phyloP scores from a whole-genome alignment of 1,140 invertebrate species.

The Cyphomyrmex costatus region DNA sequence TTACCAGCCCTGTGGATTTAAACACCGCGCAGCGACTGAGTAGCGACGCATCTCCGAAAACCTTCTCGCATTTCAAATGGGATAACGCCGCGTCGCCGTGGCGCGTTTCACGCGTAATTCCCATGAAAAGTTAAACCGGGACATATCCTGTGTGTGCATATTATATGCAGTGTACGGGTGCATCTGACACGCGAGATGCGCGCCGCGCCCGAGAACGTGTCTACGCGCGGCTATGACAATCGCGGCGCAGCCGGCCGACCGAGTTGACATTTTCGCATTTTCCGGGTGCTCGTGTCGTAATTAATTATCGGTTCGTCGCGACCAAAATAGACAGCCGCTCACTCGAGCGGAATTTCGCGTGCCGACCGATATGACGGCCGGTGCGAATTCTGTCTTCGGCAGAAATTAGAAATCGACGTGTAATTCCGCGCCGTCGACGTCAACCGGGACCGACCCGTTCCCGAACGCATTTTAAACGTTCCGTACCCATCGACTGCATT shows the following conservation, averaged over 20 bases:
- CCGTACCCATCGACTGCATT: not conserved
- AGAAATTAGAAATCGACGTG: slow-evolving; percentile 60
- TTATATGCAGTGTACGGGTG: slow-evolving; percentile 43
- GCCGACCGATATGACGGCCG: slow-evolving; percentile 17
- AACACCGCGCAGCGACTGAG: not conserved
- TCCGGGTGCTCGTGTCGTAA: slow-evolving; percentile 51
- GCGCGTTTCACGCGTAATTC: slow-evolving; percentile 57
- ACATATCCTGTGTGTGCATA: slow-evolving; percentile 45
- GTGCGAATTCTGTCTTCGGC: slow-evolving; percentile 53
- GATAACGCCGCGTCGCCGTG: slow-evolving; percentile 37
- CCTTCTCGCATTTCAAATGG: slow-evolving; percentile 48
- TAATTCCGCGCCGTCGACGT: slow-evolving; percentile 29
- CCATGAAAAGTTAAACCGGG: slow-evolving; percentile 60
- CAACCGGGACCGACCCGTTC: not conserved
- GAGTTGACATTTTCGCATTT: slow-evolving; percentile 60
- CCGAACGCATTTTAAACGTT: slow-evolving; percentile 8
- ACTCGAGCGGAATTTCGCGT: slow-evolving; percentile 47
- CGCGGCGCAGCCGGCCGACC: slow-evolving; percentile 27
- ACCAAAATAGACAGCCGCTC: slow-evolving; percentile 58
- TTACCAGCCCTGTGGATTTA: slow-evolving; percentile 6
- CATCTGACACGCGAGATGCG: slow-evolving; percentile 60
- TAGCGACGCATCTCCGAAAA: slow-evolving; percentile 22
- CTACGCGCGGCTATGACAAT: slow-evolving; percentile 55
- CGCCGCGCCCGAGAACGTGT: slow-evolving; percentile 51
- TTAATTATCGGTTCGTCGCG: slow-evolving; percentile 59